Conservation (phyloP, 2,888 invertebrate species). For the Axea sp. region DNA sequence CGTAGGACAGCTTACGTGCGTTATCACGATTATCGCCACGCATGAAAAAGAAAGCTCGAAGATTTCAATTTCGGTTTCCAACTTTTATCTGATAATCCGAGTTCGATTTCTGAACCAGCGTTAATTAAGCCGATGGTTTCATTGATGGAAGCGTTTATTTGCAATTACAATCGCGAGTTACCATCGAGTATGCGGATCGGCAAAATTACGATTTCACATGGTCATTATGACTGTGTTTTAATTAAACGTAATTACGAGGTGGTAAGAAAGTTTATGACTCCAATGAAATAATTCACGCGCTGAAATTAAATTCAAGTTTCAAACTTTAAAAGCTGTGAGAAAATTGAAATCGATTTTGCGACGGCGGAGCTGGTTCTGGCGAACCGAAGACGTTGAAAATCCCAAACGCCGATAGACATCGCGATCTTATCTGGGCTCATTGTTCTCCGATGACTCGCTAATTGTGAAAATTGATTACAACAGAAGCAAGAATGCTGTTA, state of each 20-base stretch:
- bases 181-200: slow-evolving; percentile 7
- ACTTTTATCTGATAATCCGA: slow-evolving; percentile 23
- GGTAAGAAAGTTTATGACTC: slow-evolving; percentile 46
- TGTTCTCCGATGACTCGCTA: slow-evolving; percentile 50
- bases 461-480: slow-evolving; percentile 50
- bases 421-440: slow-evolving; percentile 30
- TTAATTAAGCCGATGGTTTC: no score
- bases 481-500: slow-evolving; percentile 36
- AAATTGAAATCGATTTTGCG: slow-evolving; percentile 26
- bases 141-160: background rate
- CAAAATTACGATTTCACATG: slow-evolving; percentile 36
- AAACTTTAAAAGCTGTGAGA: no score
- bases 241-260: slow-evolving; percentile 41
- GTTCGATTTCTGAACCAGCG: slow-evolving; percentile 34
- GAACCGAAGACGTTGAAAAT: slow-evolving; percentile 1
- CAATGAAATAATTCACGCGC: slow-evolving; percentile 29
- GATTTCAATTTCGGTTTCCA: slow-evolving; percentile 42
- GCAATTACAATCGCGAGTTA: background rate
- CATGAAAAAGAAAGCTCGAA: slow-evolving; percentile 55
- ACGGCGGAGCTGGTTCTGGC: background rate
- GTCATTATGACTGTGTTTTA: slow-evolving; percentile 29
- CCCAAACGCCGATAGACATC: slow-evolving; percentile 20
- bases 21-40: slow-evolving; percentile 54
- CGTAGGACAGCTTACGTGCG: slow-evolving; percentile 19
- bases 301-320: slow-evolving; percentile 10